Evolutionary conservation across 2,888 invertebrate genomes (phyloP), one percentile per base, ranked within the genome.

Genomic region (Coecobrya sp.): DNA sequence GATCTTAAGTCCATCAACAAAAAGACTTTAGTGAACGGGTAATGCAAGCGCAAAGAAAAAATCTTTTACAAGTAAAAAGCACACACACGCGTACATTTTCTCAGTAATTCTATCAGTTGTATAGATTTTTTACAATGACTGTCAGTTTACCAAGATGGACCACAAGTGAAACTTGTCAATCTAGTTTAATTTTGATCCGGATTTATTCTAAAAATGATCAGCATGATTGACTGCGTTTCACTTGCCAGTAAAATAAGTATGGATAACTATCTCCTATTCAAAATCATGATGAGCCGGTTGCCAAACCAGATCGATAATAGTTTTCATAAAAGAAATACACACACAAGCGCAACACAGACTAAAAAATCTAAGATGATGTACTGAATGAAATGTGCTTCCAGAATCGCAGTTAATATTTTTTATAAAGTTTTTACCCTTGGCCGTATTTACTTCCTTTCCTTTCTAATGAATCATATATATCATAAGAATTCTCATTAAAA

Each of bases 121-220:
- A 81, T n/a, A 25, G 22, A n/a, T 8, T 52, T 22, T 81, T 30
- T 16, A 68, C 59, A 30, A 81, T 81, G 55, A 4, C 52, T 62
- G 88, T 88, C 88, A 88, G 22, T 45, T 25, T 68, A 49, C 30
- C 65, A 11, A 25, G 30, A 65, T 42, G 52, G 82, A 81, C 82
- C 82, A 59, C 84, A 84, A 42, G 22, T 62, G 90, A 85, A 68
- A 79, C 85, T 90, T 79, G 85, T 90, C 90, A 86, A 65, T 90
- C 79, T 85, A 79, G 76, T 85, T 79, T 27, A 85, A 84, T 55
- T 89, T 89, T 84, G 89, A 89, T 84, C 89, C 89, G 89, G 89
- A 89, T 89, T n/a, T 89, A 84, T 22, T 55, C 19, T 19, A 82
- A 52, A 84, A 84, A 45, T 70, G 68, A 89, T 81, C 27, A 25